Conservation (phyloP, 2,888 invertebrate genomes). For the Cepaea hortensis region DNA sequence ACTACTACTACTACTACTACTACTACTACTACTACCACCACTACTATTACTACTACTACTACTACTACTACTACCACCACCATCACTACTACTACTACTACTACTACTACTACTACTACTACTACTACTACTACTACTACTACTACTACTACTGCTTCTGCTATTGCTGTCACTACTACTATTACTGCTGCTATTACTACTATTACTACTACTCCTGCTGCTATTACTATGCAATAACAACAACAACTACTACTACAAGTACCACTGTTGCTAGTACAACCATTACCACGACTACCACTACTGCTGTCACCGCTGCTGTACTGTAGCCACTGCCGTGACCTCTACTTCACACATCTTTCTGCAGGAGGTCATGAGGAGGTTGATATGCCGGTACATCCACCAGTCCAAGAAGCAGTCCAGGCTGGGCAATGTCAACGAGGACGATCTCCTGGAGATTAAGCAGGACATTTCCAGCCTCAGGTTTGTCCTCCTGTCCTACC, state of each 20-base stretch:
- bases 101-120: slow-evolving; percentile 13
- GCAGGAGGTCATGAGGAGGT: slow-evolving; percentile 78
- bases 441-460: slow-evolving; percentile 80
- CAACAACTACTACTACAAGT: no score
- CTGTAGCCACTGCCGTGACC: no score
- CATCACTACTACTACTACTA: slow-evolving; percentile 34
- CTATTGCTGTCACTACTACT: no score
- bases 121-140: background rate
- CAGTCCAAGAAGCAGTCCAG: slow-evolving; percentile 79
- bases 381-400: slow-evolving; percentile 78
- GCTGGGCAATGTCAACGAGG: slow-evolving; percentile 80
- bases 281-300: no score
- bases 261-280: no score
- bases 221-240: no score
- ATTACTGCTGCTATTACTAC: no score
- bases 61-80: background rate
- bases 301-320: background rate
- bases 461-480: slow-evolving; percentile 80
- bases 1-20: no score
- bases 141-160: no score
- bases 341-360: background rate
- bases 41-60: background rate
- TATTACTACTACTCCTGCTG: no score
- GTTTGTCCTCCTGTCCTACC: slow-evolving; percentile 62
- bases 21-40: no score